Percentiles rank a stretch among this genome's conserved stretches.
Evolutionary conservation across 2,113 vertebrate species (phyloP).

Genomic region (Neolamprologus brichardi): DNA sequence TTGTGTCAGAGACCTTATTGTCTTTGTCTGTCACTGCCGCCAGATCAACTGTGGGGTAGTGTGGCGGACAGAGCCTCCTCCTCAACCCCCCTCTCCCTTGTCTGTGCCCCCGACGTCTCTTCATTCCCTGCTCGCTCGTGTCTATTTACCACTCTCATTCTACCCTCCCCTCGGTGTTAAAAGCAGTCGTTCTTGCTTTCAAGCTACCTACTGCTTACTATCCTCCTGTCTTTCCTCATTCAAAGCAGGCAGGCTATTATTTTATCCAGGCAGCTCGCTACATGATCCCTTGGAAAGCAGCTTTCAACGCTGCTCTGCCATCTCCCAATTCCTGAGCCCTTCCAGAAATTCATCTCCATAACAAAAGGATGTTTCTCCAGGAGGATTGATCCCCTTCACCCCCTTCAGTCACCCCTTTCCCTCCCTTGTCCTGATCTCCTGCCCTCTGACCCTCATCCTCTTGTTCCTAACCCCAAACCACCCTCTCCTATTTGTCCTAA

Average conservation of each 20-base stretch:
- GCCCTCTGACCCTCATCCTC: constrained; percentile 52
- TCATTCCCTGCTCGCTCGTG: constrained; percentile 42
- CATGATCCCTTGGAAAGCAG: constrained; percentile 78
- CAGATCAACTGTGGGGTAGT: constrained; percentile 56
- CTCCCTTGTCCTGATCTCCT: constrained; percentile 53
- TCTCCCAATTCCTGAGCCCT: constrained; percentile 47
- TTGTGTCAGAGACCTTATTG: constrained; percentile 59
- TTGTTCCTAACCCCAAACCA: constrained; percentile 32
- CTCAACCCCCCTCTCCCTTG: constrained; percentile 44
- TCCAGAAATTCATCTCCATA: constrained; percentile 32
- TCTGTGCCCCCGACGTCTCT: constrained; percentile 45
- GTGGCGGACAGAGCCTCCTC: constrained; percentile 40
- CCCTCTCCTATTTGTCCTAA: constrained; percentile 25
- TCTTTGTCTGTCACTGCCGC: constrained; percentile 49
- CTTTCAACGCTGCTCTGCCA: constrained; percentile 35
- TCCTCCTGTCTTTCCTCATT: constrained; percentile 58
- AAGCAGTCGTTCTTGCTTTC: constrained; percentile 34
- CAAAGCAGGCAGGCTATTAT: constrained; percentile 66
- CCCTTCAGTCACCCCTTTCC: constrained; percentile 66
- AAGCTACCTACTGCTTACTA: constrained; percentile 30
- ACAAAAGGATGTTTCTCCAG: constrained; percentile 54
- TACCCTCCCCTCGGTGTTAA: constrained; percentile 42
- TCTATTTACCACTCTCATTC: constrained; percentile 60
- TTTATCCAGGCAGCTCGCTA: constrained; percentile 73
- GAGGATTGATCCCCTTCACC: constrained; percentile 72